Evolutionary conservation across 2,113 vertebrate genomes (phyloP).

Genomic region (Paralichthys olivaceus): DNA sequence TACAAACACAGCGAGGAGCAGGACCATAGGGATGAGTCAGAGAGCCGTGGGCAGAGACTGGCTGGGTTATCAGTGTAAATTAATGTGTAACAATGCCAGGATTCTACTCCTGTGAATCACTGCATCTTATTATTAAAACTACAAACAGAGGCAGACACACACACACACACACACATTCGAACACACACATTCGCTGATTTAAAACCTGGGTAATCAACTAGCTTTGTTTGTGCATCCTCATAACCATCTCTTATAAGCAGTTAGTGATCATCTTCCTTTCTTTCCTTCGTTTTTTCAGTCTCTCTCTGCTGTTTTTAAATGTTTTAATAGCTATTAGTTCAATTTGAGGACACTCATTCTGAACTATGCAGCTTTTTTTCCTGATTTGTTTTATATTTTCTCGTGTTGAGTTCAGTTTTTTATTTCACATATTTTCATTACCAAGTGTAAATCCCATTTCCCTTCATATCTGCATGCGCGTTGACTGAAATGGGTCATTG

Average conservation of each 20-base stretch:
- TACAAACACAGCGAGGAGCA: conserved; percentile 37
- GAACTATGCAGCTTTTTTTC: conserved; percentile 1
- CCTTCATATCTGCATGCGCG: conserved; percentile 35
- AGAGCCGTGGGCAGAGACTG: conserved; percentile 67
- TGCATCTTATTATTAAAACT: conserved; percentile 36
- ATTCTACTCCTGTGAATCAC: conserved; percentile 29
- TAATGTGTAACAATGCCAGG: conserved; percentile 48
- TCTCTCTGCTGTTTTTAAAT: conserved; percentile 9
- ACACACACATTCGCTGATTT: conserved; percentile 4
- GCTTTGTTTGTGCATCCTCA: conserved; percentile 46
- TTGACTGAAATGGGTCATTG: conserved; percentile 73
- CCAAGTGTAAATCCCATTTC: conserved; percentile 23
- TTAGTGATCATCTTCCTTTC: background rate
- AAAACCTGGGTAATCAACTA: conserved; percentile 43
- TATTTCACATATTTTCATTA: conserved; percentile 24
- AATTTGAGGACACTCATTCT: conserved; percentile 42
- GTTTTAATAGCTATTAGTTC: conserved; percentile 34
- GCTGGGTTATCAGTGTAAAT: conserved; percentile 70
- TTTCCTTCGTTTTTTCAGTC: background rate
- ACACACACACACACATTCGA: background rate
- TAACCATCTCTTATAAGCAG: conserved; percentile 31
- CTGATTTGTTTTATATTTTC: conserved; percentile 5
- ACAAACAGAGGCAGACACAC: conserved; percentile 1
- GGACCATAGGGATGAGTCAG: conserved; percentile 73
- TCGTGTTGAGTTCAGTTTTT: background rate